Evolutionary conservation across 2,888 invertebrate species (phyloP), one percentile per base, ranked within the genome.

Genomic region (Exocentrus adspersus): DNA sequence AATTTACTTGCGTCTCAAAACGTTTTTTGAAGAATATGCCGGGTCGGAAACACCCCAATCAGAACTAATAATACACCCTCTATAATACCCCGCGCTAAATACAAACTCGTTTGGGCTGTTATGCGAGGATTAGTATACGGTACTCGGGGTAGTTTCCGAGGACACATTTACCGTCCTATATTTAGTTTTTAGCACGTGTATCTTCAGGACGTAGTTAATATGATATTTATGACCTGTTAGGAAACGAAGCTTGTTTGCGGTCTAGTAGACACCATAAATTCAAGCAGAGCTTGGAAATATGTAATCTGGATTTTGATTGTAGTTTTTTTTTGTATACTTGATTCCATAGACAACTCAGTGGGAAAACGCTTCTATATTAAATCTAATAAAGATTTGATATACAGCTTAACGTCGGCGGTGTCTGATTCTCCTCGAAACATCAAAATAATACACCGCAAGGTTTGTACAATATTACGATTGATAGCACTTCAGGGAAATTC

Each of bases 401-500:
- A 62, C 56, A 10, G 56, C 53, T 10, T 19, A 37, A 5, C 37
- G 37, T n/a, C 37, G n/a, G 24, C 24, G 24, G 19, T 43, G 56
- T 30, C 60, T 16, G 42, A 62, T 28, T 28, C 50, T 30, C 24
- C 61, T 30, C 41, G 50, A 56, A 56, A 50, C 61, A 42, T 51
- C 61, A 56, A 53, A 53, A 60, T 60, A 62, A 62, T 62, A 51
- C 32, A 53, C 50, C 20, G 56, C 50, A 51, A 60, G 60, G 52
- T 64, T 37, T 62, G 48, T 53, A 48, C 58, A 60, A 67, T 72
- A 71, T 72, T 68, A 69, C 71, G 72, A 76, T 73, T 73, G 75
- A 76, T 76, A 64, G 75, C 62, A 71, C 76, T 69, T 72, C 65
- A 68, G 76, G 76, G 76, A 76, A 75, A 76, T 74, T 70, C 68